phyloP scores from a whole-genome alignment of 1,140 invertebrate species.

The Leptinotarsa lineolata region DNA sequence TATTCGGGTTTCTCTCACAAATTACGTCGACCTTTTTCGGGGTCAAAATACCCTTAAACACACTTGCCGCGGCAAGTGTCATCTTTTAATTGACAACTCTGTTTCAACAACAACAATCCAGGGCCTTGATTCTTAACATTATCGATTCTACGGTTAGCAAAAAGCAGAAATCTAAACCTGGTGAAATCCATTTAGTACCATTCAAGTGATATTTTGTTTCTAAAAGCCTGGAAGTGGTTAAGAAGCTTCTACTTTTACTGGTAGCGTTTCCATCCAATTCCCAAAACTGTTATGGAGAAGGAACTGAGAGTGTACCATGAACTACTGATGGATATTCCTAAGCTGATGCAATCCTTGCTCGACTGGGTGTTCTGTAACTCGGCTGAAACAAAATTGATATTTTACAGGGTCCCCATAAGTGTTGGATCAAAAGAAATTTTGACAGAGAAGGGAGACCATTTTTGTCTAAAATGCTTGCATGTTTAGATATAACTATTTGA shows the following conservation, averaged over 20 bases:
- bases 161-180: slow-evolving; percentile 28
- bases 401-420: no score
- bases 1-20: background rate
- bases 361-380: slow-evolving; percentile 45
- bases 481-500: no score
- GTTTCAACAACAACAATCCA: background rate
- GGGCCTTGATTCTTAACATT: background rate
- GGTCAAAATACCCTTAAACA: background rate
- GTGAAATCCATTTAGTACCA: slow-evolving; percentile 16
- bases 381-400: slow-evolving; percentile 36
- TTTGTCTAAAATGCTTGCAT: no score
- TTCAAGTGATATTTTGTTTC: slow-evolving; percentile 21
- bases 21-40: background rate
- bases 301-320: slow-evolving; percentile 12
- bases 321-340: slow-evolving; percentile 26
- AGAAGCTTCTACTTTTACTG: slow-evolving; percentile 23
- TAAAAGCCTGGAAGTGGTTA: slow-evolving; percentile 17
- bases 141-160: slow-evolving; percentile 25
- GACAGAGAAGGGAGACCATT: no score
- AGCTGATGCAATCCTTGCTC: slow-evolving; percentile 45
- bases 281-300: slow-evolving; percentile 20
- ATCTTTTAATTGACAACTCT: slow-evolving; percentile 3
- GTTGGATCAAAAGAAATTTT: no score
- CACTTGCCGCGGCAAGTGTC: background rate
- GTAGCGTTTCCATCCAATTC: slow-evolving; percentile 17